Conservation (phyloP, 2,797 vertebrate species). For the Micropoecilia bifurca region DNA sequence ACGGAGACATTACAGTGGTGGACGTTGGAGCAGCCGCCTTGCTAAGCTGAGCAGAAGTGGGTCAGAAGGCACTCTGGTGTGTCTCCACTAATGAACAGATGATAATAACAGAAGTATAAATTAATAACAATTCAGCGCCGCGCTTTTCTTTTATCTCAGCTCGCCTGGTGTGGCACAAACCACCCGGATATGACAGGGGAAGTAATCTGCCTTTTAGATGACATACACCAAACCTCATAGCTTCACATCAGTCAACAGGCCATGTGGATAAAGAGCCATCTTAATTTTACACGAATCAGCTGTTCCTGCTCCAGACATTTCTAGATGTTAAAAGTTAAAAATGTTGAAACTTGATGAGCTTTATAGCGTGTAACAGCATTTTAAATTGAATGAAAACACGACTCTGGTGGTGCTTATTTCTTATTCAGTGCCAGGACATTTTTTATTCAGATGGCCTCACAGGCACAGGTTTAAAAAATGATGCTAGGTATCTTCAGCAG, state of each 20-base stretch:
- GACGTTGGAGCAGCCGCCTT: conserved; percentile 16
- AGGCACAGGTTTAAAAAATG: neutral
- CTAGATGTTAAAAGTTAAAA: neutral
- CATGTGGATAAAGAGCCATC: neutral
- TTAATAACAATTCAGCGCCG: conserved; percentile 36
- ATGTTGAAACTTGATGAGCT: neutral
- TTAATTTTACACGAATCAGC: conserved; percentile 4
- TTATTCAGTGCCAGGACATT: neutral
- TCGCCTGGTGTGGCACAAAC: neutral
- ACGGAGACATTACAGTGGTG: neutral
- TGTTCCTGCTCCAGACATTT: neutral
- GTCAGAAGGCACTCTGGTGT: conserved; percentile 29
- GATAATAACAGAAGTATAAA: conserved; percentile 37
- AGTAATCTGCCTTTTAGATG: conserved; percentile 8
- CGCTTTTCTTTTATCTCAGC: conserved; percentile 22
- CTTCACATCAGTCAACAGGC: neutral
- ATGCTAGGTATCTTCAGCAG: neutral
- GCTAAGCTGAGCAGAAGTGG: conserved; percentile 42
- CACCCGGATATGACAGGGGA: conserved; percentile 3
- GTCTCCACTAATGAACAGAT: conserved; percentile 41
- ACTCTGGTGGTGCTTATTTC: neutral
- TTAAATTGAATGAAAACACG: conserved; percentile 14
- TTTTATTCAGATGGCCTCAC: conserved; percentile 22
- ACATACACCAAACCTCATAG: neutral
- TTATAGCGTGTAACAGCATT: neutral